Percentiles rank a stretch among this genome's conserved stretches.
phyloP scores from a whole-genome alignment of 2,888 invertebrate genomes.

The Tupiocoris notatus region DNA sequence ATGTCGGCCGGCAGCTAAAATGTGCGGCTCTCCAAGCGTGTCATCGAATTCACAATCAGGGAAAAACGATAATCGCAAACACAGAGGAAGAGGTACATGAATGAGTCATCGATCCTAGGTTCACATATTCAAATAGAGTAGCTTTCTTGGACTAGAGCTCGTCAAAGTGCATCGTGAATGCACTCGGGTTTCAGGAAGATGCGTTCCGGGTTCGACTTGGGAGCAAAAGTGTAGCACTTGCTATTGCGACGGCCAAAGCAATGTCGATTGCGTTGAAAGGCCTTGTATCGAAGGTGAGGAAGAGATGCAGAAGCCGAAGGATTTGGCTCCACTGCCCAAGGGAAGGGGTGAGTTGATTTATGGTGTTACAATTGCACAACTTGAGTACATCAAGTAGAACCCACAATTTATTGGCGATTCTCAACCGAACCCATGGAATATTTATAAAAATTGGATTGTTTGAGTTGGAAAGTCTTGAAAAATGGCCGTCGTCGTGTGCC shows the following conservation, averaged over 20 bases:
- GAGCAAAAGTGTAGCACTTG: slow-evolving; percentile 28
- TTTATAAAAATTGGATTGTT: no score
- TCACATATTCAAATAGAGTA: no score
- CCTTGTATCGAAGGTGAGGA: neutral
- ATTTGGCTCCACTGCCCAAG: neutral
- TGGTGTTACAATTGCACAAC: no score
- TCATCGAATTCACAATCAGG: slow-evolving; percentile 8
- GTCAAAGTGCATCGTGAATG: neutral
- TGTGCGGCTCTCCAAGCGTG: slow-evolving; percentile 18
- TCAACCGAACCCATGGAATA: no score
- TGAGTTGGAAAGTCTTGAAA: no score
- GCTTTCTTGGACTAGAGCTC: neutral
- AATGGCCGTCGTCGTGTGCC: no score
- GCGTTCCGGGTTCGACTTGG: slow-evolving; percentile 32
- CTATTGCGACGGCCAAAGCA: slow-evolving; percentile 15
- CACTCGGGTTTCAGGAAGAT: slow-evolving; percentile 20
- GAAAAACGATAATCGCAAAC: slow-evolving; percentile 18
- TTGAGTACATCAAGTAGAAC: no score
- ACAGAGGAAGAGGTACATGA: slow-evolving; percentile 22
- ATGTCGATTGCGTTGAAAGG: slow-evolving; percentile 13
- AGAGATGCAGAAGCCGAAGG: neutral
- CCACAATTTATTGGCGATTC: no score
- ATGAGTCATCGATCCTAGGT: no score
- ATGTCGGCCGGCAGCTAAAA: slow-evolving; percentile 16
- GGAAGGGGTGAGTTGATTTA: slow-evolving; percentile 27